phyloP scores from a whole-genome alignment of 2,888 invertebrate genomes.

The Eupithecia subfuscata region DNA sequence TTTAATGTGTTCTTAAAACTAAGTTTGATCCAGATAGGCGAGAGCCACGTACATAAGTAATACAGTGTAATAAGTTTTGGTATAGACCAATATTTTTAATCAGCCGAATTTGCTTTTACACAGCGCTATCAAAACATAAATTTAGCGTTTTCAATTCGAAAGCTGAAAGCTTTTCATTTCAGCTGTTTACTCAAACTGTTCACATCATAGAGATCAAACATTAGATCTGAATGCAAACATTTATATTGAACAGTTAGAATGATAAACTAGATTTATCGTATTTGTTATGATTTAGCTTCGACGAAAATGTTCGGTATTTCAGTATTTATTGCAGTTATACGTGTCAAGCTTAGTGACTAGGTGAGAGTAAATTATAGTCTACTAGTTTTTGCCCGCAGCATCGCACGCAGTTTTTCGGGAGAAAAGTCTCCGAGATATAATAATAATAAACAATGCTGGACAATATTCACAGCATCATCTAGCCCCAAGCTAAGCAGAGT shows the following conservation, averaged over 20 bases:
- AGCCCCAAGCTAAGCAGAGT: too few species aligned
- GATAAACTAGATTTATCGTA: neutral
- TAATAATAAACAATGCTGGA: too few species aligned
- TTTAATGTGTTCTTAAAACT: neutral
- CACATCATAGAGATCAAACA: slow-evolving; percentile 4
- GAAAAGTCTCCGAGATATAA: too few species aligned
- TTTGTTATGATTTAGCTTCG: neutral
- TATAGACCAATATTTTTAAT: neutral
- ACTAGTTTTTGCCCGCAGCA: too few species aligned
- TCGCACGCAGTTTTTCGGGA: too few species aligned
- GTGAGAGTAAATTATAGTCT: neutral
- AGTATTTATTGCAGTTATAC: neutral
- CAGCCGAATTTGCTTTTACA: neutral
- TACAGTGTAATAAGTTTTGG: neutral
- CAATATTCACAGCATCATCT: too few species aligned
- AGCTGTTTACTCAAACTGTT: neutral
- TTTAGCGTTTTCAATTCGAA: neutral
- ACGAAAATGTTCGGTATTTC: neutral
- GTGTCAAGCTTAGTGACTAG: neutral
- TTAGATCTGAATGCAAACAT: neutral
- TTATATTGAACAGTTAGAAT: neutral
- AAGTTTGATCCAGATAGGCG: neutral
- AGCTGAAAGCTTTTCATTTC: neutral
- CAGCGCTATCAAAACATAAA: neutral
- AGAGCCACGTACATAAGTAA: neutral